Percentiles rank a stretch among this genome's conserved stretches.
These are phyloP conservation scores for Resseliella maxima DNA, from an alignment of 2,888 invertebrate species.

Conservation along the genomic window DNA sequence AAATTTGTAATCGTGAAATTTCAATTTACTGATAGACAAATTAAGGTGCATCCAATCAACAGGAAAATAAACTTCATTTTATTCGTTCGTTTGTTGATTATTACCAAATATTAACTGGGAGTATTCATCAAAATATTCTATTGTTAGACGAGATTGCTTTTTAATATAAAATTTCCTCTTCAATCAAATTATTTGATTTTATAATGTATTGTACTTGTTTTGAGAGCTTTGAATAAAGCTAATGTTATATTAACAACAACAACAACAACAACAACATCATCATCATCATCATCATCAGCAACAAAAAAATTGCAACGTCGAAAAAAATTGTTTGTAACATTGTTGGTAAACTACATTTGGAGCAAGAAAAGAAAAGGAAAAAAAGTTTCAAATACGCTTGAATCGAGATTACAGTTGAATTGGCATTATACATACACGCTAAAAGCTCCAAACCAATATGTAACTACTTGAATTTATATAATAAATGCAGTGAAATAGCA, in stretches of 20 bases:
- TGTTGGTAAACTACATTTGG: too few relatives aligned
- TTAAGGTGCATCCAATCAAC: not conserved
- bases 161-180: not conserved
- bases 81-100: not conserved
- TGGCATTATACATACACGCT: not conserved
- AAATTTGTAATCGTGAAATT: too few relatives aligned
- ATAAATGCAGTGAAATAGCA: not conserved
- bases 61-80: not conserved
- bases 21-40: too few relatives aligned
- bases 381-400: not conserved
- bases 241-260: not conserved
- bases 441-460: too few relatives aligned
- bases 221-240: not conserved
- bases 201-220: not conserved
- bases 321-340: too few relatives aligned
- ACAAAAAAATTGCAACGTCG: not conserved
- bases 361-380: too few relatives aligned
- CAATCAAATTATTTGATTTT: not conserved
- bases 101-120: not conserved
- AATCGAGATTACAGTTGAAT: not conserved
- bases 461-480: not conserved
- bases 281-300: not conserved
- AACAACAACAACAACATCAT: not conserved
- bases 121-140: not conserved
- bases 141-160: slow-evolving; percentile 1